Base-by-base conservation (phyloP, 2,797 vertebrate species). In the Knipowitschia caucasica region DNA sequence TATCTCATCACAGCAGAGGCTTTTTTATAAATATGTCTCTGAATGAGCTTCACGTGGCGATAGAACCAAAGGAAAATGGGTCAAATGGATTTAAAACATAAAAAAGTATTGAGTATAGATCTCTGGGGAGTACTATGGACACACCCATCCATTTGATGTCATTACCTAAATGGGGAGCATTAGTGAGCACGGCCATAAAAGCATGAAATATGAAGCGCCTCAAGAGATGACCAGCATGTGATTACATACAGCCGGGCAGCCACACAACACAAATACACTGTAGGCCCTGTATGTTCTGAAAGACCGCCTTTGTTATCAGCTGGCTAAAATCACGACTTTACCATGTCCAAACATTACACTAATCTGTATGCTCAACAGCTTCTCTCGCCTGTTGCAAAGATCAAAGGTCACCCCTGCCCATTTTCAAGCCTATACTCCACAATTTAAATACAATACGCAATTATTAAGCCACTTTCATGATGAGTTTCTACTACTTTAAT, bases 1-100 rank as follows among this genome's bases (percentile, higher is more conserved):
- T 46, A 61, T 83, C 82, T 77, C 78, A 81, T 78, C 79, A 83
- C 85, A 87, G 82, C 72, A 88, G 75, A 87, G 75, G 71, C 31
- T 68, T 61, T 74, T 77, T 56, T 52, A 33, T 53, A 65, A 55
- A 67, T 67, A 69, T 69, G 35, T 53, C 24, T 61, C 20, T 29
- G 46, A 46, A 53, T 20, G 18, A 44, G 40, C 30, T 33, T 49
- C 18, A 18, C 3, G 15, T 4, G 56, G 30, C 55, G 4, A 35
- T 15, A n/a, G 38, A 27, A 49, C n/a, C 8, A 29, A 56, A 58
- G 56, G 5, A 40, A 54, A 9, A 20, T 45, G 24, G 7, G 8
- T 42, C 6, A 56, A 3, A 31, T 4, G 27, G 3, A 39, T 58
- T 51, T 9, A 35, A 2, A 25, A 4, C 40, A 43, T 8, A 35